Conservation (phyloP, 2,888 invertebrate genomes). For the Torymus texanus region DNA sequence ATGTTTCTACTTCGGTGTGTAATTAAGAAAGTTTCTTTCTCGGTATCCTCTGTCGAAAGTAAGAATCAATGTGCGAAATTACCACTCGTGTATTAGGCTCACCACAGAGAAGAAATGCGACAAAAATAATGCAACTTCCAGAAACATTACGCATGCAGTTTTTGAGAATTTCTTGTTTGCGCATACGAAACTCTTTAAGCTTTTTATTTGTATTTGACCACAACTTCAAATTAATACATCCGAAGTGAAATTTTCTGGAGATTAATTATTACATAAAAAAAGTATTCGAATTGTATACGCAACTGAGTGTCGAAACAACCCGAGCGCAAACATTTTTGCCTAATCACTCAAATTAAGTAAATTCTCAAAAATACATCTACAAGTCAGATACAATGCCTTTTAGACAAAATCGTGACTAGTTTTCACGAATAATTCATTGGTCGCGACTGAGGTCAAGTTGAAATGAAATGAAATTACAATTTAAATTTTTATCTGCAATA, state of each 20-base stretch:
- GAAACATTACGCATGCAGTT: constrained; percentile 1
- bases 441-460: too few species aligned
- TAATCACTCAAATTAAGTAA: too few species aligned
- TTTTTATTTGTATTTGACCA: neutral
- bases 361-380: too few species aligned
- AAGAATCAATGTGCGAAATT: neutral
- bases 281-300: too few species aligned
- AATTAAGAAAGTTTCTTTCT: constrained; percentile 21
- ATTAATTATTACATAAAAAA: neutral
- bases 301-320: too few species aligned
- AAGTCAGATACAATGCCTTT: too few species aligned
- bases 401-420: too few species aligned
- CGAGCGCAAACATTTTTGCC: too few species aligned
- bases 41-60: neutral
- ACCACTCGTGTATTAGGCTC: neutral
- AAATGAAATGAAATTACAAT: too few species aligned
- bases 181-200: neutral
- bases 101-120: neutral
- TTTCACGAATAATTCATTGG: too few species aligned
- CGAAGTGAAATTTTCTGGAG: neutral
- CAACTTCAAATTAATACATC: neutral
- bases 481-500: too few species aligned
- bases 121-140: neutral
- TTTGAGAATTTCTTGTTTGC: neutral
- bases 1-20: neutral